Evolutionary conservation across 1,140 invertebrate species (phyloP).

Genomic region (Lucilia sericata): DNA sequence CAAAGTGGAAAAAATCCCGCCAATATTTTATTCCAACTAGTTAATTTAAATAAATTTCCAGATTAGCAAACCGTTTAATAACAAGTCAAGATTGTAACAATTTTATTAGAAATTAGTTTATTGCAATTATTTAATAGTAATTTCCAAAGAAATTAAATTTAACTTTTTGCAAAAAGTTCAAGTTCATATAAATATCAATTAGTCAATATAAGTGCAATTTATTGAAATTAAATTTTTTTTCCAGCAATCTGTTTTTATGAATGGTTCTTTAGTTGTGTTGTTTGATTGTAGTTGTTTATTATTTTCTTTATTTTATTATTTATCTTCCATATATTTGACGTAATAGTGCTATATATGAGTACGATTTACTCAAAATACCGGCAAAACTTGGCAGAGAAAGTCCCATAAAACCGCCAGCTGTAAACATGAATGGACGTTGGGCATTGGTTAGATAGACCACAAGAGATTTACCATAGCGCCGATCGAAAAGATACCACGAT

Average conservation of each 20-base stretch:
- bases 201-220: not conserved
- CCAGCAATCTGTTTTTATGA: not conserved
- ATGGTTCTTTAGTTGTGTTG: not conserved
- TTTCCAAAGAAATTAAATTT: slow-evolving; percentile 4
- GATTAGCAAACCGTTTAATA: no score
- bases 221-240: not conserved
- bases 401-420: slow-evolving; percentile 60
- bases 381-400: slow-evolving; percentile 57
- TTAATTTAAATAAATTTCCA: no score
- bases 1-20: no score
- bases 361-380: slow-evolving; percentile 58
- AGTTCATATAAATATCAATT: not conserved
- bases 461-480: slow-evolving; percentile 50
- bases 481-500: slow-evolving; percentile 53
- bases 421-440: slow-evolving; percentile 58
- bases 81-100: no score
- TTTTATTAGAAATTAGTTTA: no score
- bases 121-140: not conserved
- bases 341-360: slow-evolving; percentile 57
- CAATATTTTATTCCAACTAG: no score
- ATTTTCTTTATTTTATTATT: not conserved
- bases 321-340: slow-evolving; percentile 55
- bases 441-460: slow-evolving; percentile 58
- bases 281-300: not conserved
- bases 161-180: not conserved